Conservation (phyloP, 2,797 vertebrate species). For the Scleropages formosus region DNA sequence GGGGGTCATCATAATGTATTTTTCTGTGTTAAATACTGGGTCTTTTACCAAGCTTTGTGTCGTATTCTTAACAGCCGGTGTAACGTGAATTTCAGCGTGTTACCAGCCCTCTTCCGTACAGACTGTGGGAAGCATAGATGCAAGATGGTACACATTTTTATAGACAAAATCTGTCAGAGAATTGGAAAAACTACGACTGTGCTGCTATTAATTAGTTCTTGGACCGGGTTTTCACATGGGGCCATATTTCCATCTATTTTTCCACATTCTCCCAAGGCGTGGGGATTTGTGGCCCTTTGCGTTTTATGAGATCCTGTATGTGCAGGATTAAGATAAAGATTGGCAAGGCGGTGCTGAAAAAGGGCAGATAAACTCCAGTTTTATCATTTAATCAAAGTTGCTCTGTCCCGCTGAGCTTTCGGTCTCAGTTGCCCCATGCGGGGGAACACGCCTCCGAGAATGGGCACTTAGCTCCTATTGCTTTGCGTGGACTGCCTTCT, state of each 20-base stretch:
- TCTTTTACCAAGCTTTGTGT: too few species aligned
- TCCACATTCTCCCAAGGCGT: constrained; percentile 25
- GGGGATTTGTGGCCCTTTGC: constrained; percentile 43
- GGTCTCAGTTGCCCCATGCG: neutral
- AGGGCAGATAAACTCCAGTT: constrained; percentile 48
- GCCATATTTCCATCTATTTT: constrained; percentile 32
- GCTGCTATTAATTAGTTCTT: constrained; percentile 30
- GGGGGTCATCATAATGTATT: too few species aligned
- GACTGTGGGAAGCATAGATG: neutral
- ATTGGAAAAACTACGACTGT: constrained; percentile 23
- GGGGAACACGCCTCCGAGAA: constrained; percentile 19
- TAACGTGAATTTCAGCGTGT: too few species aligned
- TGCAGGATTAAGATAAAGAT: constrained; percentile 53
- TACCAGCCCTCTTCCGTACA: neutral
- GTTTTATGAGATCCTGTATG: constrained; percentile 50
- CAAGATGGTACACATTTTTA: neutral
- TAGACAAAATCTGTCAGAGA: neutral
- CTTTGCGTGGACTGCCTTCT: constrained; percentile 11
- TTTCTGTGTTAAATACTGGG: too few species aligned
- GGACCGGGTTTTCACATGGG: constrained; percentile 27
- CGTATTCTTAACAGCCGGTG: too few species aligned
- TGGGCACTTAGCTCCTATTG: neutral
- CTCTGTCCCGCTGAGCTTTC: constrained; percentile 30
- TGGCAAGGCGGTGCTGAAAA: constrained; percentile 44
- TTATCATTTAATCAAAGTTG: constrained; percentile 36